Percentiles rank a stretch among this genome's conserved stretches.
Conservation (phyloP, 2,797 vertebrate species). For the Cirrhinus mrigala region DNA sequence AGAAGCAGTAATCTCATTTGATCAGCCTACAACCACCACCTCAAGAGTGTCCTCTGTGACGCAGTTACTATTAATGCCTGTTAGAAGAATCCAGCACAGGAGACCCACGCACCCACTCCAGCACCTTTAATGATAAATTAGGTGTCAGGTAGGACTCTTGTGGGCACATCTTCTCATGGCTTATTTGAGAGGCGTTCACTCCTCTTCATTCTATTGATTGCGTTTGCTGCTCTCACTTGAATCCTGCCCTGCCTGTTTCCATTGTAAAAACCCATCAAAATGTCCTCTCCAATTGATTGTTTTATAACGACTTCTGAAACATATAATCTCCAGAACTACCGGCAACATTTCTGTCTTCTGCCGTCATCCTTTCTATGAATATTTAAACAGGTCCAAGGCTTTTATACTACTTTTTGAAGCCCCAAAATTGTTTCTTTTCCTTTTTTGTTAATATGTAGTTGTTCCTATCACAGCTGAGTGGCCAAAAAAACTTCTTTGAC, state of each 20-base stretch:
- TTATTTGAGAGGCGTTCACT: constrained; percentile 20
- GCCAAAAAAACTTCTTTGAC: not conserved
- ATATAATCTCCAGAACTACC: constrained; percentile 33
- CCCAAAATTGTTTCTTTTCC: constrained; percentile 8
- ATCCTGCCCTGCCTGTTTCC: not conserved
- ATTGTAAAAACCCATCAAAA: constrained; percentile 2
- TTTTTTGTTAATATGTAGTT: not conserved
- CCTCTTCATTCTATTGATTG: constrained; percentile 14
- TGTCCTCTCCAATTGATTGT: constrained; percentile 13
- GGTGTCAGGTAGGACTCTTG: constrained; percentile 12
- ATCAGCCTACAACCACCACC: not conserved
- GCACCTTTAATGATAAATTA: constrained; percentile 43
- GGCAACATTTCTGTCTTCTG: constrained; percentile 35
- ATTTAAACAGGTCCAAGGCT: constrained; percentile 45
- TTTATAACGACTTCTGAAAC: constrained; percentile 30
- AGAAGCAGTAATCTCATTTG: constrained; percentile 8
- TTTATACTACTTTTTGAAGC: constrained; percentile 21
- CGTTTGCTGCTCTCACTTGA: constrained; percentile 8
- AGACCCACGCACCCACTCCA: constrained; percentile 2
- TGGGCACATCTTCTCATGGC: constrained; percentile 22
- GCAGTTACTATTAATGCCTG: not conserved
- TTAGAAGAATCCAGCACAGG: not conserved
- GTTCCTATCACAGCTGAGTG: not conserved
- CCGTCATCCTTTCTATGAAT: constrained; percentile 41
- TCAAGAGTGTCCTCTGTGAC: not conserved